Evolutionary conservation across 2,113 vertebrate species (phyloP).

Genomic region (Melanostigma gelatinosum): DNA sequence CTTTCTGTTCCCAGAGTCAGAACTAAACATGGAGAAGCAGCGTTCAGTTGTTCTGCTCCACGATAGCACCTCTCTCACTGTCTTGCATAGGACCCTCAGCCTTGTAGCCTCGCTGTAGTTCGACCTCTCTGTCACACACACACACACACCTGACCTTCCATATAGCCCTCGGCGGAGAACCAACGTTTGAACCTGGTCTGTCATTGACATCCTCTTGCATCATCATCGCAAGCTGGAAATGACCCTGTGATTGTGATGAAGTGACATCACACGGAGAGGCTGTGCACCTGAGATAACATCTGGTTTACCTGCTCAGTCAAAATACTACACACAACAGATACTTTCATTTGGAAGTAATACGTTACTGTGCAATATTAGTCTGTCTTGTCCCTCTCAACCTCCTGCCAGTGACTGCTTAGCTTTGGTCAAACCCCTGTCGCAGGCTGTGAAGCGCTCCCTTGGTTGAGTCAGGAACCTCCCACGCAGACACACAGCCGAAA

Average conservation of each 20-base stretch:
- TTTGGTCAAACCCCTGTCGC: conserved; percentile 22
- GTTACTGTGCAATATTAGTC: no score
- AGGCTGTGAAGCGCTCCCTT: conserved; percentile 40
- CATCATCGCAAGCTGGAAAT: conserved; percentile 14
- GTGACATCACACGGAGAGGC: conserved; percentile 16
- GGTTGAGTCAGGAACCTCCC: conserved; percentile 40
- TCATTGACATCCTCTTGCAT: conserved; percentile 36
- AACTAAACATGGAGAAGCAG: no score
- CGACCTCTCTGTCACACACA: conserved; percentile 17
- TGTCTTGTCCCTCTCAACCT: conserved; percentile 14
- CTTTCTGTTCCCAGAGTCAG: no score
- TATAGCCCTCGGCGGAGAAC: conserved; percentile 21
- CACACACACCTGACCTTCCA: conserved; percentile 35
- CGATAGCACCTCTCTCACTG: conserved; percentile 7
- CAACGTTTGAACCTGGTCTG: conserved; percentile 12
- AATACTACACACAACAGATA: no score
- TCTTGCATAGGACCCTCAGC: not conserved
- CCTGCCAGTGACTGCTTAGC: conserved; percentile 18
- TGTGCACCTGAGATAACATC: conserved; percentile 7
- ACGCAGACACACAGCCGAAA: conserved; percentile 30
- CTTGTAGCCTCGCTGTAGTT: not conserved
- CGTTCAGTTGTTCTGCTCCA: no score
- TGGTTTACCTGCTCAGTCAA: not conserved
- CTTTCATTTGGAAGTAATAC: no score
- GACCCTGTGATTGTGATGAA: conserved; percentile 23